Evolutionary conservation across 2,888 invertebrate species (phyloP), one percentile per base, ranked within the genome.

Genomic region (Hololepta plana): DNA sequence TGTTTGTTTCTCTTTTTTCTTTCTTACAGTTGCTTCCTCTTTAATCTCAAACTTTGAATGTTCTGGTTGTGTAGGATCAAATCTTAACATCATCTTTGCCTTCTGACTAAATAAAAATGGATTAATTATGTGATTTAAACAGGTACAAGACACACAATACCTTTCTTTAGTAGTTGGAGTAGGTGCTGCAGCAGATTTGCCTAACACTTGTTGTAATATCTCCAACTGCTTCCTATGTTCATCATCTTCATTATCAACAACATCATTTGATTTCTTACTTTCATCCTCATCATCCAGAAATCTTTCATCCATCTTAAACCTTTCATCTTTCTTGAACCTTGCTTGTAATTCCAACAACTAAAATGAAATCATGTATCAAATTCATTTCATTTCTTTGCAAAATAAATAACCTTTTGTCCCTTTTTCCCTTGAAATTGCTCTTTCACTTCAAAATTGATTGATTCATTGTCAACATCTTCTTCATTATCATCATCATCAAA

Each of bases 291-390:
- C 62, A 24, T 75, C 72, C 25, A 68, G 53, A 50, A 85, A 85
- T 37, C 73, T 65, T 40, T 71, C 62, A 53, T 80, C 75, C 43
- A 85, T 58, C 36, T 59, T 56, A 54, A 85, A 85, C 44, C 85
- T 64, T 41, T 72, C 64, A 55, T 85, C 85, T 46, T 72, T 67
- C 46, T 73, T 74, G 53, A 65, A 71, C 41, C 64, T 65, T 23
- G 69, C 64, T 59, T 82, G 76, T 38, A 82, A 59, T 51, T 71
- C 64, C 47, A 77, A 59, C 40, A 74, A 56, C 72, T 72, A 36
- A 23, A 49, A 41, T n/a, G n/a, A n/a, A n/a, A n/a, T n/a, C n/a
- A n/a, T n/a, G n/a, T n/a, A n/a, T n/a, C n/a, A n/a, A n/a, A n/a
- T n/a, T n/a, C n/a, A n/a, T n/a, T n/a, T n/a, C n/a, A n/a, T n/a